Base-by-base conservation (phyloP, 2,797 vertebrate species). In the Hypotaenidia okinawae region DNA sequence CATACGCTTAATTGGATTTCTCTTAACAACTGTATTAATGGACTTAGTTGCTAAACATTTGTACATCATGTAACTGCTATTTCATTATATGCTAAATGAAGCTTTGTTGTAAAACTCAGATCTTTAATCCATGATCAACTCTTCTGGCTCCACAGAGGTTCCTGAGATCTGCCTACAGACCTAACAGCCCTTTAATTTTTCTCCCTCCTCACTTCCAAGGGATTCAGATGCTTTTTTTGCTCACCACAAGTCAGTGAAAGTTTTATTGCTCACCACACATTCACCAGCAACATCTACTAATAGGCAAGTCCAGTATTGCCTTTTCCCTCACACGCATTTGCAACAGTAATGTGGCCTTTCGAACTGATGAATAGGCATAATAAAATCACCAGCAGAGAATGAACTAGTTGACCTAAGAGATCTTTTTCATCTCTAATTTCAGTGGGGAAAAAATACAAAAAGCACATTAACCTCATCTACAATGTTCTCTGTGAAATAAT, bases 71-170 rank as follows among this genome's bases (percentile, higher is more conserved):
- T 66, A 89, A 63, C 77, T 85, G 19, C 67, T 84, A 39, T 83
- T 94, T 94, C 52, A 80, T 94, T 92, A 79, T 57, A 61, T 63
- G 16, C 57, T 92, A 97, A 97, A 90, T 57, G 57, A 90, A 96
- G 76, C 70, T 97, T 92, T 96, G 88, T 91, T 94, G 15, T 72
- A 74, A 96, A 84, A 41, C 87, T 97, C 88, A 97, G 93, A 52
- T 95, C 83, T 96, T 95, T 84, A 96, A 95, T 90, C 93, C 74
- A 95, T 93, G 92, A 91, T 80, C 75, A 95, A 95, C 80, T 95
- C 63, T 88, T 82, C 90, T 59, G 84, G 68, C 73, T 93, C 92
- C 69, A 92, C 33, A 89, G 89, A 87, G 35, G 51, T 95, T 22
- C 76, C 45, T 84, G 61, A 80, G 79, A 96, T 35, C 14, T 74